A percentile compares a stretch with the other conserved stretches of the same genome.
These are phyloP conservation scores for Megaceryle maxima DNA, from an alignment of 2,113 vertebrate genomes.

Conservation along the genomic window DNA sequence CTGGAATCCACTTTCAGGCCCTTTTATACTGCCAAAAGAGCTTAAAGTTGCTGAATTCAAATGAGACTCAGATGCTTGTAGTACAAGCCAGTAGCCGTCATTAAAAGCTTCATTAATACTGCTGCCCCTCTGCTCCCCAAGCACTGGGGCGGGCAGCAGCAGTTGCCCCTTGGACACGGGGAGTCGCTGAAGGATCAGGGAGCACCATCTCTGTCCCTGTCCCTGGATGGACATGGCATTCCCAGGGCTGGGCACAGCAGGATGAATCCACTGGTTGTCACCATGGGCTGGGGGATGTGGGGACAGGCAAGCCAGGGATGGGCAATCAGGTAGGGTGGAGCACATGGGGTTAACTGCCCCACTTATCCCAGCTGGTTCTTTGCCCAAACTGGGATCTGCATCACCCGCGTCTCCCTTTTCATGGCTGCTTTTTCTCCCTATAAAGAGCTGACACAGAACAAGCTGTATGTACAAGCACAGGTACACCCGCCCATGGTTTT, in stretches of 20 bases:
- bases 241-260: accelerated
- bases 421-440: not conserved
- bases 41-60: slow-evolving; percentile 68
- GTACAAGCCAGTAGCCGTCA: not conserved
- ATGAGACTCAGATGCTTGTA: slow-evolving; percentile 56
- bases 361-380: not conserved
- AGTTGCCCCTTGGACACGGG: accelerated
- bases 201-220: accelerated
- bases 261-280: not conserved
- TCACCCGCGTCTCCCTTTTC: accelerated
- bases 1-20: slow-evolving; percentile 67
- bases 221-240: accelerated
- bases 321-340: not conserved
- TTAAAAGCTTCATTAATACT: slow-evolving; percentile 5
- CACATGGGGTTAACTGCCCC: not conserved
- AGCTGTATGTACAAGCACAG: slow-evolving; percentile 9
- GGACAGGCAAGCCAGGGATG: accelerated
- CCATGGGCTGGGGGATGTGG: accelerated
- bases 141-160: not conserved
- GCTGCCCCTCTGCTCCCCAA: not conserved
- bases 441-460: not conserved
- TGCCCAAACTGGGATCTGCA: not conserved
- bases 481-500: not conserved
- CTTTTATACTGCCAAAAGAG: slow-evolving; percentile 67
- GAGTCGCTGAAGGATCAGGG: accelerated